These are phyloP conservation scores for Carollia perspicillata DNA, from an alignment of 2,113 vertebrate species.

Conservation along the genomic window DNA sequence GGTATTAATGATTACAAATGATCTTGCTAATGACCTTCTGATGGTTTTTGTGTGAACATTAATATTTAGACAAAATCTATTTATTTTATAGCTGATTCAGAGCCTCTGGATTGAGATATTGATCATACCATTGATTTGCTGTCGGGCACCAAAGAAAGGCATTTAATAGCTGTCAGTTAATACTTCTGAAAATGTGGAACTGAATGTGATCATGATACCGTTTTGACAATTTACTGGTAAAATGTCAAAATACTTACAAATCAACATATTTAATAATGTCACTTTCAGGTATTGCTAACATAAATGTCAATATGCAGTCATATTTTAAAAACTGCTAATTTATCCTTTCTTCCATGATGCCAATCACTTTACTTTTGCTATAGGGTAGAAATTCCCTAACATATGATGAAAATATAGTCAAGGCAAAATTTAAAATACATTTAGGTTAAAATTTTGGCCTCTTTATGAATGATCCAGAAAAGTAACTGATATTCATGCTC, in stretches of 20 bases:
- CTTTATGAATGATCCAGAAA: background rate
- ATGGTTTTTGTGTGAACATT: background rate
- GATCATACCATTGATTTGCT: slow-evolving; percentile 64
- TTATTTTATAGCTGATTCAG: slow-evolving; percentile 44
- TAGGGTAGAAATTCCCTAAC: background rate
- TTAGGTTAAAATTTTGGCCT: background rate
- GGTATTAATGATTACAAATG: background rate
- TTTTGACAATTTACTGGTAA: slow-evolving; percentile 64
- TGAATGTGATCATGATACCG: slow-evolving; percentile 46
- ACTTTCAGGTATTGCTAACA: slow-evolving; percentile 56
- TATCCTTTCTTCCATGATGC: background rate
- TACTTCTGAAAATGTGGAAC: slow-evolving; percentile 51
- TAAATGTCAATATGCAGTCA: slow-evolving; percentile 43
- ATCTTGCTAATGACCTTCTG: slow-evolving; percentile 38
- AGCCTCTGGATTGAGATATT: slow-evolving; percentile 46
- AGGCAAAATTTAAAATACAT: slow-evolving; percentile 24
- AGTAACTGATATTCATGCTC: background rate
- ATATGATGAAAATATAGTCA: background rate
- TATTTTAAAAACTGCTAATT: slow-evolving; percentile 39
- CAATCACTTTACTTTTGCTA: background rate
- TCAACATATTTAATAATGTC: slow-evolving; percentile 64
- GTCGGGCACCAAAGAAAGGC: slow-evolving; percentile 40
- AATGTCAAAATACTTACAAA: slow-evolving; percentile 69
- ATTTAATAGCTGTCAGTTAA: slow-evolving; percentile 61
- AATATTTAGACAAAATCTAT: slow-evolving; percentile 47